Evolutionary conservation across 2,888 invertebrate species (phyloP).

Genomic region (Stenchaetothrips biformis): DNA sequence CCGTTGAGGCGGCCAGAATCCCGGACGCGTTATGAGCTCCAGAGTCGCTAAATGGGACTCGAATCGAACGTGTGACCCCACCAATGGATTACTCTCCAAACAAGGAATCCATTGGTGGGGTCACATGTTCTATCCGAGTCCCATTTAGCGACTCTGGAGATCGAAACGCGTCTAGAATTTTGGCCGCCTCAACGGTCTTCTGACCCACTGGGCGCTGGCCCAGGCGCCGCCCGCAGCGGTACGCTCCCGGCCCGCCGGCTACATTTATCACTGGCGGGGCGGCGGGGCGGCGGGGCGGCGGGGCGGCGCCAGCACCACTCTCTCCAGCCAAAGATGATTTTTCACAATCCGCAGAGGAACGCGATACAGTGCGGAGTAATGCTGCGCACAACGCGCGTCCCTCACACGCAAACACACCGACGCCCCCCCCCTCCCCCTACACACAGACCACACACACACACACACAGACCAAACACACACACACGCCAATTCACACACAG

Average conservation of each 20-base stretch:
- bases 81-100: no score
- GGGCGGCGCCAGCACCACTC: not conserved
- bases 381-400: not conserved
- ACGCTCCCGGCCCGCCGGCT: not conserved
- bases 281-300: not conserved
- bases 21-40: no score
- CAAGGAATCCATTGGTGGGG: no score
- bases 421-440: not conserved
- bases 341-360: not conserved
- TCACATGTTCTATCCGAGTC: no score
- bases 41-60: no score
- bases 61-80: no score
- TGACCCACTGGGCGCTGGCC: no score
- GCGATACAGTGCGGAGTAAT: constrained; percentile 17
- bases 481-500: not conserved
- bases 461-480: not conserved
- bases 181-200: no score
- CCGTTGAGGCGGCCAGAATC: no score
- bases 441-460: not conserved
- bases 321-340: constrained; percentile 12
- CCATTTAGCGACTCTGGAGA: no score
- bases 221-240: no score
- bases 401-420: not conserved
- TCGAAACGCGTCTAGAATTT: no score
- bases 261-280: not conserved